phyloP scores from a whole-genome alignment of 2,888 invertebrate species.

The Leptarthrus brevirostris region DNA sequence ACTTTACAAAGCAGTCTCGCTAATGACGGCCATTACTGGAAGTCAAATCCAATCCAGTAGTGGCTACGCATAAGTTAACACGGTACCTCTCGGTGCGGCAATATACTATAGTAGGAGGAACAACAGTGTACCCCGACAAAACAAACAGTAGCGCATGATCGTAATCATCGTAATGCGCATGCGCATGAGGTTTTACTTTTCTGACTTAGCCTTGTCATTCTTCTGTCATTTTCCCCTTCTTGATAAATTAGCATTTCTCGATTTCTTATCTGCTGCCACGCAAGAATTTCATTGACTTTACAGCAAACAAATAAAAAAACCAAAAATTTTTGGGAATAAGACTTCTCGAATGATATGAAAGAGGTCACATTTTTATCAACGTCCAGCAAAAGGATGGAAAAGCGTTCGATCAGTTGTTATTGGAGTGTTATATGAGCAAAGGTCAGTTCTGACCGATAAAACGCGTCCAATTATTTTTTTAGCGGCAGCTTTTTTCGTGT shows the following conservation, averaged over 20 bases:
- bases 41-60: neutral
- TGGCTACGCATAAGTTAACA: neutral
- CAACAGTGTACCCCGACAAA: neutral
- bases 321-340: neutral
- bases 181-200: neutral
- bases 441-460: constrained; percentile 15
- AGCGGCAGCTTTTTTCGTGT: neutral
- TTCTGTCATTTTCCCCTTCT: neutral
- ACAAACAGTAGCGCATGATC: neutral
- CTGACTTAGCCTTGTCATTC: neutral
- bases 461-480: constrained; percentile 18
- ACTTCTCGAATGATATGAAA: neutral
- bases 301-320: neutral
- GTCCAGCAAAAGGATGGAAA: neutral
- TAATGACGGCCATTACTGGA: constrained; percentile 11
- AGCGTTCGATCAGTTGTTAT: neutral
- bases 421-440: constrained; percentile 20
- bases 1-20: constrained; percentile 5
- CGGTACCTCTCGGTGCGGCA: neutral
- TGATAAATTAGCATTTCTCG: constrained; percentile 13
- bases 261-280: neutral
- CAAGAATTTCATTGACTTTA: neutral
- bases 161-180: neutral
- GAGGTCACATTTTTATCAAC: constrained; percentile 36
- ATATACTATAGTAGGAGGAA: neutral